Percentiles rank a stretch among this genome's conserved stretches.
Conservation (phyloP, 2,797 vertebrate species). For the Pterois miles region DNA sequence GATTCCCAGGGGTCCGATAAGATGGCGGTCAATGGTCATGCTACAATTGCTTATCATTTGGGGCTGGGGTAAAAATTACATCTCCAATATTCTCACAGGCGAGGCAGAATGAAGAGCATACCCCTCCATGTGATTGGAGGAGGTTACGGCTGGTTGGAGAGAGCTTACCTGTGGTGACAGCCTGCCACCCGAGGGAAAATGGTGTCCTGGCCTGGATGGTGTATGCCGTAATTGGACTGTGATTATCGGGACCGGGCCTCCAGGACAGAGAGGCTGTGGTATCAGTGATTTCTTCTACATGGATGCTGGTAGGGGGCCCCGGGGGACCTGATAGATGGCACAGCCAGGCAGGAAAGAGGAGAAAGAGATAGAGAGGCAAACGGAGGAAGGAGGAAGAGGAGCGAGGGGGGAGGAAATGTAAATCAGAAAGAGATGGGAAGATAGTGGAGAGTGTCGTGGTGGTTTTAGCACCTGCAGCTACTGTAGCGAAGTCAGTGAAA, state of each 20-base stretch:
- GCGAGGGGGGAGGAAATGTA: slow-evolving; percentile 42
- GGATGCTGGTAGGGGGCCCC: slow-evolving; percentile 92
- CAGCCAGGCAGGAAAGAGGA: slow-evolving; percentile 48
- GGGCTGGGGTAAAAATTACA: slow-evolving; percentile 65
- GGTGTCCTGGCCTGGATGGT: slow-evolving; percentile 95
- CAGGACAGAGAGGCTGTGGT: slow-evolving; percentile 96
- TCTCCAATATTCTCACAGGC: slow-evolving; percentile 66
- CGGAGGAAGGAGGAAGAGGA: neutral
- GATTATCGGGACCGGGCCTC: slow-evolving; percentile 96
- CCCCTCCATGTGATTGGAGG: slow-evolving; percentile 59
- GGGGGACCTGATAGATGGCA: slow-evolving; percentile 89
- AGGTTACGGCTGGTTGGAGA: slow-evolving; percentile 73
- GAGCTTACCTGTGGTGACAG: slow-evolving; percentile 94
- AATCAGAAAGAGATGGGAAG: slow-evolving; percentile 61
- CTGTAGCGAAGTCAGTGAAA: slow-evolving; percentile 57
- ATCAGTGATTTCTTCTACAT: slow-evolving; percentile 94
- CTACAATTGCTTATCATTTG: slow-evolving; percentile 56
- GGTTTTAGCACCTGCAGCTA: slow-evolving; percentile 64
- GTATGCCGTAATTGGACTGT: slow-evolving; percentile 95
- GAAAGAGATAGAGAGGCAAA: slow-evolving; percentile 48
- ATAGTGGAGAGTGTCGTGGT: slow-evolving; percentile 21
- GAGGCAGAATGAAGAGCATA: slow-evolving; percentile 48
- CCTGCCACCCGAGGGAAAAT: slow-evolving; percentile 98
- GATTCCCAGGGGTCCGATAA: slow-evolving; percentile 67
- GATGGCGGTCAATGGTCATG: slow-evolving; percentile 67